A percentile compares a stretch with the other conserved stretches of the same genome.
Conservation (phyloP, 2,113 vertebrate species). For the Sinocyclocheilus maitianheensis region DNA sequence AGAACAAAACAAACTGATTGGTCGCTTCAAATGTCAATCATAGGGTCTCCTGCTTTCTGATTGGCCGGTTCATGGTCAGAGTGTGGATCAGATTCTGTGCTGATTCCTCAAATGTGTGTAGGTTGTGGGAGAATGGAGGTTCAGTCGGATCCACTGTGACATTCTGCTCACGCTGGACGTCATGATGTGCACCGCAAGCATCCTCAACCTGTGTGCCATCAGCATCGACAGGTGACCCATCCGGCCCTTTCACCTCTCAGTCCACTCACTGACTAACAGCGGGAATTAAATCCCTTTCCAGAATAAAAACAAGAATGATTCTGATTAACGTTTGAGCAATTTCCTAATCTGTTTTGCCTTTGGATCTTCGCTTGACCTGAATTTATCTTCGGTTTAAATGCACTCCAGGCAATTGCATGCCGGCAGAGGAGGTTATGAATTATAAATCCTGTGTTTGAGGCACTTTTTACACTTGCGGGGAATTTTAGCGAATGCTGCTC, state of each 20-base stretch:
- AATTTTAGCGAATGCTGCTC: not conserved
- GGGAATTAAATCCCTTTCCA: too few relatives aligned
- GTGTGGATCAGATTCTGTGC: not conserved
- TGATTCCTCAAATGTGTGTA: slow-evolving; percentile 39
- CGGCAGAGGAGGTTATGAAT: not conserved
- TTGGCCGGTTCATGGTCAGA: not conserved
- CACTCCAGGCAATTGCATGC: too few relatives aligned
- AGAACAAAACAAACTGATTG: not conserved
- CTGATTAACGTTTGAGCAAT: not conserved
- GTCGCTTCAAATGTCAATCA: not conserved
- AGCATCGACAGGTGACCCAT: slow-evolving; percentile 75
- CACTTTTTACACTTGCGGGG: not conserved
- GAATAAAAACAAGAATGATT: not conserved
- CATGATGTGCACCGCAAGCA: slow-evolving; percentile 81
- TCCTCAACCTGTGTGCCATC: slow-evolving; percentile 81
- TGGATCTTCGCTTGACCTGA: not conserved
- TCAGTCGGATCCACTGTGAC: slow-evolving; percentile 79
- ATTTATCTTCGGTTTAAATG: not conserved
- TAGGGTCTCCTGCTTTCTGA: not conserved
- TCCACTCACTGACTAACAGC: too few relatives aligned
- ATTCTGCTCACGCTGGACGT: slow-evolving; percentile 78
- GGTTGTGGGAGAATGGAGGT: slow-evolving; percentile 78
- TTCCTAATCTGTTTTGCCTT: not conserved
- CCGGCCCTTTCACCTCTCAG: too few relatives aligned
- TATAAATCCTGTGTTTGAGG: slow-evolving; percentile 17